Base-by-base conservation (phyloP, 2,797 vertebrate species). In the Bovichtus variegatus region DNA sequence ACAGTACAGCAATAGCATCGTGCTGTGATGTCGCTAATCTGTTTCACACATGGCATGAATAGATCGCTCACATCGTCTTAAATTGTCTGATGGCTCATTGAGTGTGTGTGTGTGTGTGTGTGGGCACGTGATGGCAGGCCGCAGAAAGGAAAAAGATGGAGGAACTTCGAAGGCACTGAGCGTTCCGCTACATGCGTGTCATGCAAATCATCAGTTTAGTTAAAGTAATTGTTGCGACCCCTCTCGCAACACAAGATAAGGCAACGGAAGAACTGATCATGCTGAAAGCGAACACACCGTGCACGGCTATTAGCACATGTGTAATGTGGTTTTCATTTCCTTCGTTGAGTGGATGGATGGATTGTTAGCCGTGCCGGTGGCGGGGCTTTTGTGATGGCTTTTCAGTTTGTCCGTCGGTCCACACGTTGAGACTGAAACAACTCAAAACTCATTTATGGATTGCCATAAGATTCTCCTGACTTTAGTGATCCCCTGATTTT, bases 201-300 rank as follows among this genome's bases (percentile, higher is more conserved):
- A 36, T 16, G 29, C 25, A 49, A 31, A 6, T 8, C 31, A 31
- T 43, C 9, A 6, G 1, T 38, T 46, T 1, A 12, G 41, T 8
- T 55, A 11, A 59, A 19, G 23, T 13, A 25, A 21, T 34, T 25
- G 47, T 11, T 60, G 63, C 47, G 63, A 29, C 62, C 8, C 11
- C 2, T 34, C 9, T 66, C 65, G 62, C 47, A 54, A 47, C 59
- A 62, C 21, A 15, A 36, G 21, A 12, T 3, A 49, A 41, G 4
- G 25, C 54, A 55, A 76, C 40, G 25, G 15, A 29, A 53, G 15
- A 62, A n/a, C 18, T 6, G 31, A 76, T 34, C 31, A 49, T 46
- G 62, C 62, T 50, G 41, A 78, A 54, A 43, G 66, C 31, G 43
- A 29, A 53, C 46, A 61, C 54, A 23, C 19, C 36, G 43, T 29